phyloP scores from a whole-genome alignment of 1,140 invertebrate species.

The Harlomillsia oculata region DNA sequence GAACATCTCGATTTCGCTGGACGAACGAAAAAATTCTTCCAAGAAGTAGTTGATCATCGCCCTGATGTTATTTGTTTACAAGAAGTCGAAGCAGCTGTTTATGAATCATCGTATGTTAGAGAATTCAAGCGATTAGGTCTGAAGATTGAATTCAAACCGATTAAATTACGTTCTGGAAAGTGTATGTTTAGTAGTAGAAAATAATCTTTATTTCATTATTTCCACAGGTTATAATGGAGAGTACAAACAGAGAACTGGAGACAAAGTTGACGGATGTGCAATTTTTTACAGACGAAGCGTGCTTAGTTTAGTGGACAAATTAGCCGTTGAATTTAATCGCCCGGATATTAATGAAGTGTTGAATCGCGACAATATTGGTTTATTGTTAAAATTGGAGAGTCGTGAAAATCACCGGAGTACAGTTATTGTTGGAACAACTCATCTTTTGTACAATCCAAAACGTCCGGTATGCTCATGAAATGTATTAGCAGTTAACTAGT shows the following conservation, averaged over 20 bases:
- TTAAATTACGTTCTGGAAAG: too few relatives aligned
- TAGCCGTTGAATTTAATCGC: slow-evolving; percentile 52
- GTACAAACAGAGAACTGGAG: slow-evolving; percentile 64
- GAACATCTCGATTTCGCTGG: slow-evolving; percentile 58
- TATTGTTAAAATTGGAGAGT: slow-evolving; percentile 63
- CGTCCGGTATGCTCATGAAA: slow-evolving; percentile 41
- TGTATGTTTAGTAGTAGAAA: too few relatives aligned
- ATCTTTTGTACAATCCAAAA: slow-evolving; percentile 84
- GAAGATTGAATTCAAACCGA: not conserved
- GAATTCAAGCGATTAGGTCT: slow-evolving; percentile 41
- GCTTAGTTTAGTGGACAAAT: slow-evolving; percentile 53
- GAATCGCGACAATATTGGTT: slow-evolving; percentile 75
- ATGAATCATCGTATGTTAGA: slow-evolving; percentile 50
- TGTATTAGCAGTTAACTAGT: not conserved
- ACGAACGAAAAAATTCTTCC: slow-evolving; percentile 54
- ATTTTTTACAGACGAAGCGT: slow-evolving; percentile 60
- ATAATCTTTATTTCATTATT: slow-evolving; percentile 24
- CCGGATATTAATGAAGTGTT: slow-evolving; percentile 48
- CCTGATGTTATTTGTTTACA: slow-evolving; percentile 75
- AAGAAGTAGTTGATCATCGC: slow-evolving; percentile 57
- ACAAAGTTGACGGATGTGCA: slow-evolving; percentile 68
- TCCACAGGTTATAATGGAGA: slow-evolving; percentile 52
- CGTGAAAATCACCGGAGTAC: slow-evolving; percentile 41
- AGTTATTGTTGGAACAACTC: slow-evolving; percentile 78
- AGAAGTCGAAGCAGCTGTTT: slow-evolving; percentile 73